Conservation (phyloP, 2,888 invertebrate genomes). For the Nomada ruficornis region DNA sequence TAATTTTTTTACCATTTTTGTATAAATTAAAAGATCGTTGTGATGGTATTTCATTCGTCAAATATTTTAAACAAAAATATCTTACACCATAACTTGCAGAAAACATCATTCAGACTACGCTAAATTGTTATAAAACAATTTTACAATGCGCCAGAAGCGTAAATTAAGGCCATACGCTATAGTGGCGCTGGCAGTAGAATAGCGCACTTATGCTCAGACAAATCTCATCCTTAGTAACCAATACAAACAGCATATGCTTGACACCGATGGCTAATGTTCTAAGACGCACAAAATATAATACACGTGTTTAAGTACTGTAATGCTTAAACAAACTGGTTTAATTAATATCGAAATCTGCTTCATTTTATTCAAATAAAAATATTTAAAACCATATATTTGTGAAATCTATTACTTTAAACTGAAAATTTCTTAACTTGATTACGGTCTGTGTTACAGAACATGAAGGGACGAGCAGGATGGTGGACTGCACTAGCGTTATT, state of each 20-base stretch:
- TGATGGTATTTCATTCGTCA: too few species aligned
- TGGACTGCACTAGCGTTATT: constrained; percentile 33
- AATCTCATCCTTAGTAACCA: neutral
- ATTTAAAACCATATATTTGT: too few species aligned
- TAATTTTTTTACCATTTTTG: too few species aligned
- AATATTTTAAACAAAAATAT: neutral
- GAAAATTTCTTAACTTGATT: neutral
- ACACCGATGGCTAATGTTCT: neutral
- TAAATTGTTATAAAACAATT: too few species aligned
- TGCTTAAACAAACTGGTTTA: too few species aligned
- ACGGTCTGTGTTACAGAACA: constrained; percentile 41
- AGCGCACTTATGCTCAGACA: constrained; percentile 4
- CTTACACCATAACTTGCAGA: neutral
- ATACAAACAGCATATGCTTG: neutral
- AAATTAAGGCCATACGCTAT: neutral
- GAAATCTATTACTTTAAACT: neutral
- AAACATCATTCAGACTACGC: neutral
- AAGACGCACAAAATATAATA: neutral
- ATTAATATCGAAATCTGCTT: too few species aligned
- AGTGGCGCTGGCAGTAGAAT: neutral
- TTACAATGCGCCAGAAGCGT: too few species aligned
- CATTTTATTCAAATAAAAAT: too few species aligned
- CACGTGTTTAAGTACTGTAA: neutral
- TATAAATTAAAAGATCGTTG: too few species aligned
- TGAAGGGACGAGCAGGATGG: constrained; percentile 28